Evolutionary conservation across 2,888 invertebrate genomes (phyloP).

Genomic region (Platerodrilus igneus): DNA sequence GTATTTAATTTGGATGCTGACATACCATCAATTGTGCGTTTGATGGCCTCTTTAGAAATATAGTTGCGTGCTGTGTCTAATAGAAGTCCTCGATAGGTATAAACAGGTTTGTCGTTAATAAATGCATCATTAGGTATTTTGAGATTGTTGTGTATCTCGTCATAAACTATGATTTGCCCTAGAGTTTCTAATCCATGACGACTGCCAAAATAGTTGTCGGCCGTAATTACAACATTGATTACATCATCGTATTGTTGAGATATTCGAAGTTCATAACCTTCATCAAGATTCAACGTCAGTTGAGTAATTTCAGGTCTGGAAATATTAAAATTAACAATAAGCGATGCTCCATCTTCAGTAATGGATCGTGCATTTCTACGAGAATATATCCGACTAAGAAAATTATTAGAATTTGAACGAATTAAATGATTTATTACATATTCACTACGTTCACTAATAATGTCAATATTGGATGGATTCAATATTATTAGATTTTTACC

Average conservation of each 20-base stretch:
- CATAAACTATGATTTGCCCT: constrained; percentile 62
- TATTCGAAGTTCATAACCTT: constrained; percentile 54
- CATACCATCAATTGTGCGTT: constrained; percentile 82
- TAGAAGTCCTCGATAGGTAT: constrained; percentile 81
- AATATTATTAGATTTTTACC: constrained; percentile 53
- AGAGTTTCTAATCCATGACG: constrained; percentile 66
- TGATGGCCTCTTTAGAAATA: constrained; percentile 65
- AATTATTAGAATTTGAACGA: constrained; percentile 33
- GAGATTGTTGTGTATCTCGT: constrained; percentile 58
- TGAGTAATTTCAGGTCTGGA: constrained; percentile 25
- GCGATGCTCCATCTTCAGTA: constrained; percentile 45
- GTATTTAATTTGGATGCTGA: constrained; percentile 85
- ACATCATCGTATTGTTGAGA: constrained; percentile 47
- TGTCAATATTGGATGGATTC: constrained; percentile 52
- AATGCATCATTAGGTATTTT: constrained; percentile 59
- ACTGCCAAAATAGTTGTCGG: constrained; percentile 62
- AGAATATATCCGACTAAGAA: no score
- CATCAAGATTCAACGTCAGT: constrained; percentile 55
- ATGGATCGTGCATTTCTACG: constrained; percentile 31
- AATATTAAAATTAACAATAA: constrained; percentile 44
- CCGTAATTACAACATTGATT: constrained; percentile 54
- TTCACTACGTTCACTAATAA: constrained; percentile 44
- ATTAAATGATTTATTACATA: constrained; percentile 34
- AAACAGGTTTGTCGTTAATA: constrained; percentile 75
- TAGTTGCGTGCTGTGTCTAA: constrained; percentile 91